Evolutionary conservation across 2,888 invertebrate species (phyloP).

Genomic region (Drosophila crucigera): DNA sequence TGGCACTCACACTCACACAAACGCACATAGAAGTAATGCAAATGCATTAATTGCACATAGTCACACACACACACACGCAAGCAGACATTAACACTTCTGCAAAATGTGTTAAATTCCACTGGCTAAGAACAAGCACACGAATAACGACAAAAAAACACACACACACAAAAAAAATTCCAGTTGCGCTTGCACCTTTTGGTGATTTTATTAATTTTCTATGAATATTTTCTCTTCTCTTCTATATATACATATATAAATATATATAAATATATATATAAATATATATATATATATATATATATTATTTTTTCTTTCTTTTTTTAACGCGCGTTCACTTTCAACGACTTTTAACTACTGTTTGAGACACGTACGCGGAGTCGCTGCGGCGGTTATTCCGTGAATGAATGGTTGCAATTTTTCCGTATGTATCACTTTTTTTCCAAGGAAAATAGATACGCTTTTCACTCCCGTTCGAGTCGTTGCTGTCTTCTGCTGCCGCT

Average conservation of each 20-base stretch:
- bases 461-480: slow-evolving; percentile 54
- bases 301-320: slow-evolving; percentile 6
- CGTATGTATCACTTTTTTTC: slow-evolving; percentile 81
- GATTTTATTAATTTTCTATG: slow-evolving; percentile 6
- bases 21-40: slow-evolving; percentile 31
- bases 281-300: not conserved
- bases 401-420: slow-evolving; percentile 82
- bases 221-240: not conserved
- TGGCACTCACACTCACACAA: slow-evolving; percentile 16
- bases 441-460: slow-evolving; percentile 46
- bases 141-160: slow-evolving; percentile 10
- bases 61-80: slow-evolving; percentile 23
- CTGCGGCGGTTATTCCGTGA: slow-evolving; percentile 65
- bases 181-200: slow-evolving; percentile 14
- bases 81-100: slow-evolving; percentile 18
- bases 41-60: slow-evolving; percentile 45
- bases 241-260: not conserved
- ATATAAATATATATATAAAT: not conserved
- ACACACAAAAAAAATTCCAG: slow-evolving; percentile 22
- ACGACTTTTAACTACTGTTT: slow-evolving; percentile 39
- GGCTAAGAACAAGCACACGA: not conserved
- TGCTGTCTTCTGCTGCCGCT: slow-evolving; percentile 51
- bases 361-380: slow-evolving; percentile 38
- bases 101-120: slow-evolving; percentile 19
- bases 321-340: slow-evolving; percentile 27